Evolutionary conservation across 2,797 vertebrate genomes (phyloP), one percentile per base, ranked within the genome.

Genomic region (Enoplosus armatus): DNA sequence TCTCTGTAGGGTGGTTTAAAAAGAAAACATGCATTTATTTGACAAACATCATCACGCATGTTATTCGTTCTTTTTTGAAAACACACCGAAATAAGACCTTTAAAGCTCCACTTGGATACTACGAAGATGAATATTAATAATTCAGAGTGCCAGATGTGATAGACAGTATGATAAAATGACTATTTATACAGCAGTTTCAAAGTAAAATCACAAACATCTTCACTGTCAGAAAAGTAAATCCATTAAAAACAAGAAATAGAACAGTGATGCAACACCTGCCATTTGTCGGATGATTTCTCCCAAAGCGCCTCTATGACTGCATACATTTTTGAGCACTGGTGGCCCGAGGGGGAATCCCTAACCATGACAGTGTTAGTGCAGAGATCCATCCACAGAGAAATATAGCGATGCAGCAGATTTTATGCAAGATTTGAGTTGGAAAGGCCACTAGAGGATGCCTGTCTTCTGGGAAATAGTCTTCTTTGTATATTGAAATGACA

Each of bases 251-350:
- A 67, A 75, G 58, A 71, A 82, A 61, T 51, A 70, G 48, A 87
- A 73, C 55, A 56, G 59, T 75, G 81, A 87, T 77, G 86, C 86
- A 90, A 85, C 77, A 76, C 76, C 83, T 82, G 84, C 77, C 79
- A 59, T 86, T 89, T 77, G 82, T 72, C n/a, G 41, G 77, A 74
- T 74, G 81, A 85, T 60, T 89, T 84, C 55, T 82, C 77, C 85
- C 74, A 39, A 51, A 75, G 72, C 50, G 20, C 29, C 9, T 1
- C 54, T n/a, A 29, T 26, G 73, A 58, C 72, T 75, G 70, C 80
- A 33, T 80, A 37, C 58, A 66, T 85, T 85, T 84, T 53, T 58
- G 45, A 87, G 66, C 24, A n/a, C 50, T 9, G 41, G n/a, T 56
- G 66, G 82, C 83, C 74, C 26, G 50, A 56, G 79, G 85, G 89